Percentiles rank a stretch among this genome's conserved stretches.
Conservation (phyloP, 2,113 vertebrate genomes). For the Notothenia rossii region DNA sequence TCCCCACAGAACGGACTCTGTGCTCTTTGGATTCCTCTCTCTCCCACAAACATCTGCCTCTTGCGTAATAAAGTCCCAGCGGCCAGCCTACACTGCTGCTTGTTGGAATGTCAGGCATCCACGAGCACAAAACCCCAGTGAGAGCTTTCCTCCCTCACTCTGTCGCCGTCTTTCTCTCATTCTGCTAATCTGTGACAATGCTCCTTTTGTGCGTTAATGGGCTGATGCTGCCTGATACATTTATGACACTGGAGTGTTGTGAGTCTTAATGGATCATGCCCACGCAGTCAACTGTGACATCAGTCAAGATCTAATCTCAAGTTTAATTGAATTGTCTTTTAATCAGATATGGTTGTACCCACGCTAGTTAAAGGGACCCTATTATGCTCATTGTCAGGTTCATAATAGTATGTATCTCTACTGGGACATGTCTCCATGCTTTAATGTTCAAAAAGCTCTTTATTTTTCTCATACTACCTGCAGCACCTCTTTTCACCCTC, state of each 20-base stretch:
- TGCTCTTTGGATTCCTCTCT: conserved; percentile 49
- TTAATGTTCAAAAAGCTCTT: too few relatives aligned
- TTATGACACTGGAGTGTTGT: not conserved
- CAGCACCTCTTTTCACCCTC: too few relatives aligned
- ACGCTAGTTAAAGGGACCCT: not conserved
- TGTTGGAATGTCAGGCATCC: conserved; percentile 73
- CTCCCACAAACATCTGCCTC: conserved; percentile 83
- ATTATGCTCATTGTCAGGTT: too few relatives aligned
- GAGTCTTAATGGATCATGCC: conserved; percentile 6
- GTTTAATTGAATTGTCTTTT: not conserved
- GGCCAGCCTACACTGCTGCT: conserved; percentile 72
- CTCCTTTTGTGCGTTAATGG: conserved; percentile 35
- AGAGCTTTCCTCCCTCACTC: conserved; percentile 38
- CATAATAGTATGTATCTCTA: too few relatives aligned
- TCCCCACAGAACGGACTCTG: conserved; percentile 55
- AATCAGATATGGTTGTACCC: not conserved
- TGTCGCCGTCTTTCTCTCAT: not conserved
- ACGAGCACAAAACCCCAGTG: conserved; percentile 52
- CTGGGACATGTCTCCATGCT: too few relatives aligned
- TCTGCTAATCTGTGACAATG: conserved; percentile 39
- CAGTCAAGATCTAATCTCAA: not conserved
- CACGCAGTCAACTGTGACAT: not conserved
- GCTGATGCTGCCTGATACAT: conserved; percentile 51
- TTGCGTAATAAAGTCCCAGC: conserved; percentile 76
- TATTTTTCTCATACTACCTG: too few relatives aligned